Percentiles rank a stretch among this genome's conserved stretches.
These are phyloP conservation scores for Crotophaga sulcirostris DNA, from an alignment of 2,113 vertebrate genomes.

Conservation along the genomic window DNA sequence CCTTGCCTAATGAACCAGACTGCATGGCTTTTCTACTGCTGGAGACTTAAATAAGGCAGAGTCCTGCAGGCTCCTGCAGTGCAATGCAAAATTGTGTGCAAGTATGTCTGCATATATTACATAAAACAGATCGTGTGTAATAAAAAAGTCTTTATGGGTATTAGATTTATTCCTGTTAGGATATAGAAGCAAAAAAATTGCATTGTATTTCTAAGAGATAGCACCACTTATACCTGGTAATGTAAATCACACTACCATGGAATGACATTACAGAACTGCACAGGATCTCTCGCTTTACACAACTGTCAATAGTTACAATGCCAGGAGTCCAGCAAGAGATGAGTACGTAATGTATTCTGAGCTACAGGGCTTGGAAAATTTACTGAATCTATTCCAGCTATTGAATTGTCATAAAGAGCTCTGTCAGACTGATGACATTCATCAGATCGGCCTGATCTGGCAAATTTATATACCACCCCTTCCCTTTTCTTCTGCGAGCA, in stretches of 20 bases:
- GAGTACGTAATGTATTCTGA: not conserved
- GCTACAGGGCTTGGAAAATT: not conserved
- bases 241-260: slow-evolving; percentile 18
- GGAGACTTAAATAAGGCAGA: slow-evolving; percentile 32
- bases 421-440: slow-evolving; percentile 26
- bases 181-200: slow-evolving; percentile 40
- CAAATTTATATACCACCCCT: not conserved
- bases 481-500: not conserved
- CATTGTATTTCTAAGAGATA: slow-evolving; percentile 33
- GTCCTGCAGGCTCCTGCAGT: not conserved
- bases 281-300: not conserved
- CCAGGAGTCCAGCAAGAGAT: not conserved
- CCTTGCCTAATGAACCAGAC: not conserved
- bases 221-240: slow-evolving; percentile 32
- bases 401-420: slow-evolving; percentile 38
- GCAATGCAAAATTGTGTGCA: not conserved
- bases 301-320: not conserved
- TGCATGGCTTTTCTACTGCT: not conserved
- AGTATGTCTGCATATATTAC: not conserved
- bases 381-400: slow-evolving; percentile 29
- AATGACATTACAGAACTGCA: not conserved
- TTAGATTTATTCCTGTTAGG: slow-evolving; percentile 46
- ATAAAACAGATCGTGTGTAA: slow-evolving; percentile 16
- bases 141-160: slow-evolving; percentile 10
- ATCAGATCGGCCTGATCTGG: slow-evolving; percentile 10